Conservation (phyloP, 2,113 vertebrate species). For the Propithecus coquereli region DNA sequence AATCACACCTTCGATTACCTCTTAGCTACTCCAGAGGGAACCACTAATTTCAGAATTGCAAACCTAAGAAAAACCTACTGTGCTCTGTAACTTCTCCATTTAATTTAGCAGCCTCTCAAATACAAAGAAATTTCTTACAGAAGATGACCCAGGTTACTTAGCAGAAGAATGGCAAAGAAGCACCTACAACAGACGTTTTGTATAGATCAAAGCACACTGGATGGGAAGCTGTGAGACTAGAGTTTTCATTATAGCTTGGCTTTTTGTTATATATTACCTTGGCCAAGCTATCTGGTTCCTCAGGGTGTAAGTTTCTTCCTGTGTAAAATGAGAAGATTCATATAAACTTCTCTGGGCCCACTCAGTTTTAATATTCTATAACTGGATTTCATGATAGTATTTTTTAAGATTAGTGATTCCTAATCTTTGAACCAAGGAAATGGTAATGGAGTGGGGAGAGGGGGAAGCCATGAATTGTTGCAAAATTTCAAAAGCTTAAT, state of each 20-base stretch:
- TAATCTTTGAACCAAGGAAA: neutral
- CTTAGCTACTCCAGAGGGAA: neutral
- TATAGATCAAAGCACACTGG: neutral
- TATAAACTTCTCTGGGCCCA: neutral
- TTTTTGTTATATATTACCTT: neutral
- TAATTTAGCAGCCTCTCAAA: slow-evolving; percentile 18
- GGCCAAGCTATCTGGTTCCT: neutral
- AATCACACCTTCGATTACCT: neutral
- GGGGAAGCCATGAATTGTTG: neutral
- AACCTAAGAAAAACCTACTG: neutral
- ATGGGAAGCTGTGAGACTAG: neutral
- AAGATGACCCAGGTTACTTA: neutral
- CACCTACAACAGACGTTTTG: neutral
- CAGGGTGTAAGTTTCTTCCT: neutral
- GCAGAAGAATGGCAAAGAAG: neutral
- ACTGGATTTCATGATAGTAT: neutral
- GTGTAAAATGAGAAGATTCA: slow-evolving; percentile 12
- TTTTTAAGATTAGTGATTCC: neutral
- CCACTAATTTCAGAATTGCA: neutral
- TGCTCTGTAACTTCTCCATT: neutral
- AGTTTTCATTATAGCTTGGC: neutral
- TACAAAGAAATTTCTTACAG: neutral
- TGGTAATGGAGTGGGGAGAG: neutral
- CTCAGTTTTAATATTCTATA: slow-evolving; percentile 32
- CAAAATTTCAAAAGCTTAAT: neutral